These are phyloP conservation scores for Pycnomerus fuliginosus DNA, from an alignment of 2,888 invertebrate species.

Conservation along the genomic window DNA sequence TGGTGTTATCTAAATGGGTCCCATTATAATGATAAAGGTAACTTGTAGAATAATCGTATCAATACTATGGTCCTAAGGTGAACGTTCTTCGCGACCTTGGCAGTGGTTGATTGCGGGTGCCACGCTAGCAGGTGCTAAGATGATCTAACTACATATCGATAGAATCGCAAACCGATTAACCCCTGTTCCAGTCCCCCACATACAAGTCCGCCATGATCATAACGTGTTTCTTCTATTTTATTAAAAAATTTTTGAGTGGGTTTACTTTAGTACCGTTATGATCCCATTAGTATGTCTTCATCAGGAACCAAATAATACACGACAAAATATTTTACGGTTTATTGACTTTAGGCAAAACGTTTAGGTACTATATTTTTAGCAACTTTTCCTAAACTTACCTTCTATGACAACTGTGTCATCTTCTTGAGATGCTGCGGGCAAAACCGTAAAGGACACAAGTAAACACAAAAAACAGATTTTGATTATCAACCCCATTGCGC, in stretches of 20 bases:
- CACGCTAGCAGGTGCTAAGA: conserved; percentile 24
- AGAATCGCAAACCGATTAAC: background rate
- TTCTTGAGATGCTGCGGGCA: conserved; percentile 24
- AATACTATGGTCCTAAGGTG: conserved; percentile 44
- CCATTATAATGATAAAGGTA: conserved; percentile 10
- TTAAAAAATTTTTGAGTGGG: conserved; percentile 3
- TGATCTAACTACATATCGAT: conserved; percentile 8
- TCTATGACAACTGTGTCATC: conserved; percentile 39
- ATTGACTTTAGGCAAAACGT: conserved; percentile 11
- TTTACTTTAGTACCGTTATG: conserved; percentile 29
- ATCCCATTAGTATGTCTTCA: no score
- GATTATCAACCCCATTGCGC: conserved; percentile 37
- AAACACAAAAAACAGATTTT: conserved; percentile 37
- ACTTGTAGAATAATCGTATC: conserved; percentile 24
- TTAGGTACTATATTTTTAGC: conserved; percentile 15
- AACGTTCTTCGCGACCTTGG: conserved; percentile 50
- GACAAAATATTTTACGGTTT: conserved; percentile 24
- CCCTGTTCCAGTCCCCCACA: no score
- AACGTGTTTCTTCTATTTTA: no score
- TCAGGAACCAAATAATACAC: no score
- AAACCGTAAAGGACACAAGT: no score
- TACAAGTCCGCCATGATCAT: no score
- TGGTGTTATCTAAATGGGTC: background rate
- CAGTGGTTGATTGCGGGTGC: conserved; percentile 37
- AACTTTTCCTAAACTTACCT: conserved; percentile 32